These are phyloP conservation scores for Meriones unguiculatus DNA, from an alignment of 2,113 vertebrate species.

Conservation along the genomic window DNA sequence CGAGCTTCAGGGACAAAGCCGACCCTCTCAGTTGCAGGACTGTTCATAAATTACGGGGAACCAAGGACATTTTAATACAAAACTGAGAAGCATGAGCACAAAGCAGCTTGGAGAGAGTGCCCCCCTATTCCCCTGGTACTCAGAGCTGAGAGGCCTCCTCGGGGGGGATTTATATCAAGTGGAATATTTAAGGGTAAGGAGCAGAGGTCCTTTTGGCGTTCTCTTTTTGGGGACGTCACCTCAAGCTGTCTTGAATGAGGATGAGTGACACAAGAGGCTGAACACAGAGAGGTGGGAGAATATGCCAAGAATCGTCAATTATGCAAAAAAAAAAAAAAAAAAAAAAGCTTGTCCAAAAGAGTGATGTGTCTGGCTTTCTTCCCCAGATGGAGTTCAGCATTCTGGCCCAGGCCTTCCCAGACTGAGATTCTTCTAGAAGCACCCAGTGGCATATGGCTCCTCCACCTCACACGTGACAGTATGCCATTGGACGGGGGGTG, in stretches of 20 bases:
- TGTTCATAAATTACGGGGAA: constrained; percentile 81
- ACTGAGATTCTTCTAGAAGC: constrained; percentile 33
- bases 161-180: constrained; percentile 88
- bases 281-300: constrained; percentile 81
- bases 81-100: constrained; percentile 83
- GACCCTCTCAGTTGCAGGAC: constrained; percentile 67
- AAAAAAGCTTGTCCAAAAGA: constrained; percentile 77
- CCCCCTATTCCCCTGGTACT: constrained; percentile 80
- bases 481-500: neutral
- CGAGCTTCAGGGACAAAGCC: constrained; percentile 53
- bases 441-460: neutral
- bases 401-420: constrained; percentile 45
- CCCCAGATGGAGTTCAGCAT: constrained; percentile 77
- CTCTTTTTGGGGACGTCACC: constrained; percentile 88
- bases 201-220: constrained; percentile 85
- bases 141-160: constrained; percentile 83
- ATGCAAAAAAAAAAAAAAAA: constrained; percentile 82
- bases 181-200: constrained; percentile 87
- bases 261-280: constrained; percentile 86
- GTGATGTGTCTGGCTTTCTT: constrained; percentile 85
- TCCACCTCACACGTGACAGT: neutral
- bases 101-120: constrained; percentile 83
- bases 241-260: constrained; percentile 86
- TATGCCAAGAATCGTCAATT: constrained; percentile 89
- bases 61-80: constrained; percentile 86